A percentile compares a stretch with the other conserved stretches of the same genome.
Evolutionary conservation across 2,797 vertebrate genomes (phyloP).

Genomic region (Vespertilio murinus): DNA sequence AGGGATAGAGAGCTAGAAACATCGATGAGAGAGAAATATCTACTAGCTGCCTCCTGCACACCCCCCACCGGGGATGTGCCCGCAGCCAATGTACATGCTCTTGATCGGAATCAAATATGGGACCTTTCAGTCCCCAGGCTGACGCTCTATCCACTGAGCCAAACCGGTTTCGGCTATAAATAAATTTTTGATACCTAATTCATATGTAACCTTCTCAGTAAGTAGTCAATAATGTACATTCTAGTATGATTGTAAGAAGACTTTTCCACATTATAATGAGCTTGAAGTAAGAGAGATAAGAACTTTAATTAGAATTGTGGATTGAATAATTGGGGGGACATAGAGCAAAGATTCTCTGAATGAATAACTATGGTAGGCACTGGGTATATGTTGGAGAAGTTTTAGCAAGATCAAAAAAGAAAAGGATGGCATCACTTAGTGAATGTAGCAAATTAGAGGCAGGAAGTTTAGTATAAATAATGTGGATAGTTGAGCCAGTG

Average conservation of each 20-base stretch:
- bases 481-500: background rate
- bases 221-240: background rate
- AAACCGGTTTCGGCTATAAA: background rate
- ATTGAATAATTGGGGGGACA: background rate
- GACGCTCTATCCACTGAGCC: too few relatives aligned
- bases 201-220: background rate
- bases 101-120: too few relatives aligned
- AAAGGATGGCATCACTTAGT: background rate
- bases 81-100: too few relatives aligned
- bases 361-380: background rate
- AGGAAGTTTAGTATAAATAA: constrained; percentile 28
- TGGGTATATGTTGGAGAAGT: background rate
- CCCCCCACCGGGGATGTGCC: too few relatives aligned
- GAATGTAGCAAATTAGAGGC: background rate
- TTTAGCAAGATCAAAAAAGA: background rate
- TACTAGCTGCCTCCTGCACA: too few relatives aligned
- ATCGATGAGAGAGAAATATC: too few relatives aligned
- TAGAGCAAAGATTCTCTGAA: background rate
- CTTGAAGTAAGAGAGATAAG: background rate
- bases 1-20: too few relatives aligned
- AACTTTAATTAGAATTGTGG: background rate
- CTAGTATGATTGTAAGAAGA: background rate
- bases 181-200: background rate
- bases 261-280: background rate
- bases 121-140: too few relatives aligned